Evolutionary conservation across 1,140 invertebrate species (phyloP), one percentile per base, ranked within the genome.

Genomic region (Ganaspis sp.): DNA sequence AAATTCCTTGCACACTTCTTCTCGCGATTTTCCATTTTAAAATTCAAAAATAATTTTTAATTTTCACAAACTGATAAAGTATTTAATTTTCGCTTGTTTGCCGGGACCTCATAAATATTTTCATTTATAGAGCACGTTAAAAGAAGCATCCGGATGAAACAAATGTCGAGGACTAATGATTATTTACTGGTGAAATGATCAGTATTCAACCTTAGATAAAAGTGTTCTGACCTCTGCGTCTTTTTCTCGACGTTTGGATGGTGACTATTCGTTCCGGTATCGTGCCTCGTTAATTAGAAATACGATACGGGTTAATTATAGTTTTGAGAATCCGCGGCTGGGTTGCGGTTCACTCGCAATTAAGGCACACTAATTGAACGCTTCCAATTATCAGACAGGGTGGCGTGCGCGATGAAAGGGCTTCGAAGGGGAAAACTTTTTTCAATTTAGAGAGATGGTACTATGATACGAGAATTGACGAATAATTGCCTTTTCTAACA

Each of bases 351-450:
- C 64, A 73, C 76, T 77, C 40, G 75, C 75, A 77, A 80, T 80
- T 77, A 75, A 80, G 71, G 64, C 75, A 77, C 53, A 71, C 53
- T 81, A 81, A 81, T 81, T 81, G 79, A 81, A 77, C 49, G 73
- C 29, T 77, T 77, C 73, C 79, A 80, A 77, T 80, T 75, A 80
- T 74, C 72, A 29, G 58, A 64, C 58, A 64, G 58, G 58, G 58
- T 64, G 58, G 58, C 58, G 26, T 64, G 26, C 23, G 23, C 58
- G 58, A 64, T 64, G 15, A 64, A 64, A 64, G 58, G 58, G 11
- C 23, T 37, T 73, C 26, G 19, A 73, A n/a, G 21, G 45, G n/a
- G 42, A 49, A 73, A 34, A 53, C 71, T 49, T 45, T 73, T 53
- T 45, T 73, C 45, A 45, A 73, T 73, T 42, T 73, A 12, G 23